Percentiles rank a stretch among this genome's conserved stretches.
phyloP scores from a whole-genome alignment of 2,888 invertebrate genomes.

The Parascotia fuliginaria region DNA sequence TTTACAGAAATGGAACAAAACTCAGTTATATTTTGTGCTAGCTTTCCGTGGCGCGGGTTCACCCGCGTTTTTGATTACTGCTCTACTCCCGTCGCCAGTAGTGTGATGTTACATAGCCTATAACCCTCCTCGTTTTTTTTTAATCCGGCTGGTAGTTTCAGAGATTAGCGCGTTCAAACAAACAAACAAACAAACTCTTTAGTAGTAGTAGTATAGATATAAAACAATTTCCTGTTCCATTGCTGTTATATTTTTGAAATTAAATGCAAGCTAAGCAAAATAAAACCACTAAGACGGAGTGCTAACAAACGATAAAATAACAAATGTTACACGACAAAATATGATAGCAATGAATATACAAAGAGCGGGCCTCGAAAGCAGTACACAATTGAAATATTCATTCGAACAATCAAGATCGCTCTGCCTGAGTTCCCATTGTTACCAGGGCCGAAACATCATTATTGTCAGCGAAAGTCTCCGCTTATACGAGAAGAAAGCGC shows the following conservation, averaged over 20 bases:
- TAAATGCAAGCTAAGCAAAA: slow-evolving; percentile 13
- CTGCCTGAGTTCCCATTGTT: slow-evolving; percentile 59
- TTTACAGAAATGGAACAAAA: too few relatives aligned
- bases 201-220: background rate
- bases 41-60: too few relatives aligned
- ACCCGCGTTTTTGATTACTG: too few relatives aligned
- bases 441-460: slow-evolving; percentile 64
- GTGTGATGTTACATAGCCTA: too few relatives aligned
- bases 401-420: slow-evolving; percentile 64
- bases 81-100: too few relatives aligned
- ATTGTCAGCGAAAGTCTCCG: slow-evolving; percentile 66
- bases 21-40: too few relatives aligned
- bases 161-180: too few relatives aligned
- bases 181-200: too few relatives aligned
- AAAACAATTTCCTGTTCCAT: background rate
- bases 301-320: slow-evolving; percentile 49
- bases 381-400: slow-evolving; percentile 64
- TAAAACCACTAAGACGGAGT: slow-evolving; percentile 39
- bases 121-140: too few relatives aligned
- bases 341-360: slow-evolving; percentile 51
- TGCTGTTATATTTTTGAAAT: background rate
- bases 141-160: too few relatives aligned
- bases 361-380: slow-evolving; percentile 52
- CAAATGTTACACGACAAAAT: slow-evolving; percentile 49
- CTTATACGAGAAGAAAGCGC: slow-evolving; percentile 68